Percentiles rank a stretch among this genome's conserved stretches.
Conservation (phyloP, 2,113 vertebrate genomes). For the Boleophthalmus pectinirostris region DNA sequence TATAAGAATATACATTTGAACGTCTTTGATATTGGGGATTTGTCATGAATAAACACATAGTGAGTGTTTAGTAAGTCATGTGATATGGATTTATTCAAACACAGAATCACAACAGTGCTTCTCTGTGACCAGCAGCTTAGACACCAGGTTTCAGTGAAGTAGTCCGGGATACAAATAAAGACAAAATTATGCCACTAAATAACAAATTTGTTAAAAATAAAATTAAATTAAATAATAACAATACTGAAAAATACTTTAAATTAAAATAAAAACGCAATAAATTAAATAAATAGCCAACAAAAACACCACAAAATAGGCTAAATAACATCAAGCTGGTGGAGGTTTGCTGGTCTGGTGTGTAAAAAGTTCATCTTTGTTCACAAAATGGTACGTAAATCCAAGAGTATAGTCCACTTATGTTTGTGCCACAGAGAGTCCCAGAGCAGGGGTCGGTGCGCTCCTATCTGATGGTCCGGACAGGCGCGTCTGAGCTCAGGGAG, state of each 20-base stretch:
- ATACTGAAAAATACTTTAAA: background rate
- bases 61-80: background rate
- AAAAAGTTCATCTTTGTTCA: constrained; percentile 60
- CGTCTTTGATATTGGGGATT: no score
- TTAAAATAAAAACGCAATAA: constrained; percentile 48
- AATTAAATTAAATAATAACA: background rate
- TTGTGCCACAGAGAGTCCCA: background rate
- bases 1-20: no score
- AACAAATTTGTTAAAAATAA: background rate
- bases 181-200: background rate
- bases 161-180: background rate
- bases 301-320: background rate
- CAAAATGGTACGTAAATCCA: no score
- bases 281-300: constrained; percentile 54
- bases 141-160: background rate
- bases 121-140: background rate
- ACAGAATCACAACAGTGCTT: background rate
- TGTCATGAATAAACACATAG: background rate
- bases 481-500: background rate
- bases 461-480: background rate
- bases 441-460: background rate
- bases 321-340: background rate
- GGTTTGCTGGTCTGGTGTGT: constrained; percentile 1
- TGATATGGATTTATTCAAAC: background rate
- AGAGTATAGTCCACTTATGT: background rate